A percentile compares a stretch with the other conserved stretches of the same genome.
Evolutionary conservation across 2,113 vertebrate species (phyloP).

Genomic region (Saguinus midas): DNA sequence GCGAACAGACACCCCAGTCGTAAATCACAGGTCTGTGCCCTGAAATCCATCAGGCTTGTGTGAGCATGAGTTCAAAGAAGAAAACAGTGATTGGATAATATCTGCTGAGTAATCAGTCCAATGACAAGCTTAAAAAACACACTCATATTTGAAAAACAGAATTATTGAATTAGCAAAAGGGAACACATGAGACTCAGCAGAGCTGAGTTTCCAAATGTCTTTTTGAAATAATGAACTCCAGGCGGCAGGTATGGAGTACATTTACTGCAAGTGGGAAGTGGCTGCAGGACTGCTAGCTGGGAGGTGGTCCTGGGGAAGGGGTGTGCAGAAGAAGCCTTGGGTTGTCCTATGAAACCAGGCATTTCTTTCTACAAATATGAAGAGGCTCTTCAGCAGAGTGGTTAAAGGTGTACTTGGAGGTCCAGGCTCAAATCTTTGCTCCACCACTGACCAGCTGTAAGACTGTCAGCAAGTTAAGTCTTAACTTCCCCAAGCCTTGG

Average conservation of each 20-base stretch:
- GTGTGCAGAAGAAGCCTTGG: not conserved
- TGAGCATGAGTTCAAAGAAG: not conserved
- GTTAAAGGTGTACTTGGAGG: not conserved
- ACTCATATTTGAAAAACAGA: constrained; percentile 13
- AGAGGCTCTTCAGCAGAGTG: not conserved
- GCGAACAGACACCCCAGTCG: not conserved
- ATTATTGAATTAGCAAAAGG: constrained; percentile 56
- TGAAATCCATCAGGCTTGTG: not conserved
- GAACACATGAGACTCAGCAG: constrained; percentile 27
- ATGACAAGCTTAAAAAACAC: not conserved
- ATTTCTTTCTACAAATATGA: not conserved
- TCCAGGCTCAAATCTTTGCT: not conserved
- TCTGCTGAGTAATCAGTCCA: not conserved
- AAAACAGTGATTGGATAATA: not conserved
- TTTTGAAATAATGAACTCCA: constrained; percentile 55
- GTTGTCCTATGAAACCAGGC: not conserved
- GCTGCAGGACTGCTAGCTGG: not conserved
- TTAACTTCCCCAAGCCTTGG: not conserved
- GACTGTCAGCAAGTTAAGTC: not conserved
- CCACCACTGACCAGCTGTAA: not conserved
- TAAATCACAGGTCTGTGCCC: not conserved
- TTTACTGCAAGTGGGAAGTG: not conserved
- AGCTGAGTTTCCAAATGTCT: constrained; percentile 38
- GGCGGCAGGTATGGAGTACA: not conserved
- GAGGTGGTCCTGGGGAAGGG: not conserved